Percentiles rank a stretch among this genome's conserved stretches.
phyloP scores from a whole-genome alignment of 2,113 vertebrate species.

The Leucoraja erinaceus region DNA sequence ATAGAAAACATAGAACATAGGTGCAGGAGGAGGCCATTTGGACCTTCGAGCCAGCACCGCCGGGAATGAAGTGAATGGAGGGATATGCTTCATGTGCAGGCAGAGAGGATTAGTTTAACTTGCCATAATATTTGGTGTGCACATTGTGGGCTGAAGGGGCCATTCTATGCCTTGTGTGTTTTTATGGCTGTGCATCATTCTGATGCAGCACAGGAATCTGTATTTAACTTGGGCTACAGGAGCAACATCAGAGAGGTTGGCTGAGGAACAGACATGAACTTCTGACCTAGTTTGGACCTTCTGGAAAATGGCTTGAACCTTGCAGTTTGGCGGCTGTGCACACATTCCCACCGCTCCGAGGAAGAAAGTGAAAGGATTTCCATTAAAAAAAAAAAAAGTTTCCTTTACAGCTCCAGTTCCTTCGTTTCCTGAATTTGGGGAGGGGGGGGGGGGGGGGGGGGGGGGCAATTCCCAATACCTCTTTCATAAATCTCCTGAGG shows the following conservation, averaged over 20 bases:
- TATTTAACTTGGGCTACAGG: not conserved
- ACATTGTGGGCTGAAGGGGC: too few species aligned
- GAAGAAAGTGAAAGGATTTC: conserved; percentile 7
- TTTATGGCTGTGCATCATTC: not conserved
- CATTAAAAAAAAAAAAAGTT: not conserved
- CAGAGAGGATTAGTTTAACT: too few species aligned
- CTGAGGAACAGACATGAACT: not conserved
- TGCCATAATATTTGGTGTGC: too few species aligned
- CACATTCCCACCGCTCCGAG: too few species aligned
- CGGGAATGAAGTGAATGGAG: too few species aligned
- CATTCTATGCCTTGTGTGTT: not conserved
- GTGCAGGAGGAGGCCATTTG: too few species aligned
- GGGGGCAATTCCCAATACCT: not conserved
- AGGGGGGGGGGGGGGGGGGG: not conserved
- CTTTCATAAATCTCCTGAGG: conserved; percentile 34
- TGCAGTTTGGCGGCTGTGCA: not conserved
- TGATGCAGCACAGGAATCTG: not conserved
- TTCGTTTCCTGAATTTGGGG: conserved; percentile 25
- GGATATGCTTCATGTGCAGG: too few species aligned
- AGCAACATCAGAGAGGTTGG: not conserved
- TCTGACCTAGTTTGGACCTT: not conserved
- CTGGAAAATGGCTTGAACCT: not conserved
- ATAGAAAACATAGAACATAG: too few species aligned
- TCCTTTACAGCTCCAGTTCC: conserved; percentile 5
- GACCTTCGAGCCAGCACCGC: too few species aligned